These are phyloP conservation scores for Fulica atra DNA, from an alignment of 2,113 vertebrate species.

Conservation along the genomic window DNA sequence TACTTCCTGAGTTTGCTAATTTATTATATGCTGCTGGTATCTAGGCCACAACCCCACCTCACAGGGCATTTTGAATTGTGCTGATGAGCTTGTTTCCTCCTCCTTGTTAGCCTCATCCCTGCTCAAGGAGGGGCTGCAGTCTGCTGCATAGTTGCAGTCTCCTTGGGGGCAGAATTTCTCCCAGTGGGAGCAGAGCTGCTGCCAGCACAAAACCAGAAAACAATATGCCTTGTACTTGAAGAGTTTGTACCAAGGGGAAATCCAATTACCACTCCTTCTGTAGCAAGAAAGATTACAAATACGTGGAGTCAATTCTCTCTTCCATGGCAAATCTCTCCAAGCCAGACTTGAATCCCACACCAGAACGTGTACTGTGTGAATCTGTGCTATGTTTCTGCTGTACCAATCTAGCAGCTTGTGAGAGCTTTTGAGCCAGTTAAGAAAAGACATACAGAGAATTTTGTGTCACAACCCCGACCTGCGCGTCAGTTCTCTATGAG, in stretches of 20 bases:
- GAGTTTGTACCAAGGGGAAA: neutral
- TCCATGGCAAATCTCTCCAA: neutral
- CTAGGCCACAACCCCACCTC: neutral
- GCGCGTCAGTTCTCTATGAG: neutral
- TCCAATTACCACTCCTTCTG: slow-evolving; percentile 12
- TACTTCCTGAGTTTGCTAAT: neutral
- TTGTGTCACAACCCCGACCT: neutral
- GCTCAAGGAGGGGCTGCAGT: neutral
- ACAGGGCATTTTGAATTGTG: neutral
- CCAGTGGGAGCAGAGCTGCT: neutral
- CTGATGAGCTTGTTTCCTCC: slow-evolving; percentile 3
- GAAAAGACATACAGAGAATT: neutral
- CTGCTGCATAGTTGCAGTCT: neutral
- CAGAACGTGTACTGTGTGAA: neutral
- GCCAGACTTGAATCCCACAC: neutral
- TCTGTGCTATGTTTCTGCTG: neutral
- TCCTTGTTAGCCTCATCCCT: neutral
- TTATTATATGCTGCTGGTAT: neutral
- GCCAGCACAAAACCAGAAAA: slow-evolving; percentile 8
- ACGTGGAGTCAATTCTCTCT: slow-evolving; percentile 18
- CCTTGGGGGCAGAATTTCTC: neutral
- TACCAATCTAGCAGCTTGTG: neutral
- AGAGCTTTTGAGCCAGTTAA: neutral
- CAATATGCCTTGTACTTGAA: neutral
- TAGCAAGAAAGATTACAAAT: neutral